Evolutionary conservation across 2,113 vertebrate species (phyloP).

Genomic region (Aptenodytes forsteri): DNA sequence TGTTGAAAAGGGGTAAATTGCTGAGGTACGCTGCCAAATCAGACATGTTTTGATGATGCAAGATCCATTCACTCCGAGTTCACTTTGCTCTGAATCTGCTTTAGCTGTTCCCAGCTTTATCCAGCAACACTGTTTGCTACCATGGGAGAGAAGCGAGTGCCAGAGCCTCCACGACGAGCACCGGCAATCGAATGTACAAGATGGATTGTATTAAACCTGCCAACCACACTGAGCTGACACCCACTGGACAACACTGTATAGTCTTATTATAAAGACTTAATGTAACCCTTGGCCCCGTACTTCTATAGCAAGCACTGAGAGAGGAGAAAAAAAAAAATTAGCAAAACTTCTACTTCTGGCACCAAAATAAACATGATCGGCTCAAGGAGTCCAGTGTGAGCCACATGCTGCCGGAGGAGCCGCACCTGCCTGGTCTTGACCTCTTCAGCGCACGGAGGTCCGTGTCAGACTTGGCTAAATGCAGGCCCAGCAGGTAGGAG

Average conservation of each 20-base stretch:
- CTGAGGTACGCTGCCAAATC: background rate
- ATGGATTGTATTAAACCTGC: background rate
- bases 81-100: background rate
- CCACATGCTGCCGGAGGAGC: background rate
- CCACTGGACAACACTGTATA: background rate
- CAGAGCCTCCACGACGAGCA: too few relatives aligned
- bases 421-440: conserved; percentile 34
- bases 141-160: background rate
- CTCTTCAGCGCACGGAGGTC: background rate
- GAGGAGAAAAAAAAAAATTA: background rate
- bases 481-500: conserved; percentile 38
- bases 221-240: background rate
- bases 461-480: background rate
- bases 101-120: background rate
- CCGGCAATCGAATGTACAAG: background rate
- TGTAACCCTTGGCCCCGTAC: background rate
- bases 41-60: background rate
- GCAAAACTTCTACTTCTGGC: background rate
- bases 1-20: background rate
- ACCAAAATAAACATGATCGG: background rate
- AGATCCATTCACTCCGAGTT: background rate
- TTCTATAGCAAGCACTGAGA: background rate
- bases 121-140: background rate
- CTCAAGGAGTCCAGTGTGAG: background rate
- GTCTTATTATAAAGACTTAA: background rate